Conservation (phyloP, 2,797 vertebrate genomes). For the Epinephelus coioides region DNA sequence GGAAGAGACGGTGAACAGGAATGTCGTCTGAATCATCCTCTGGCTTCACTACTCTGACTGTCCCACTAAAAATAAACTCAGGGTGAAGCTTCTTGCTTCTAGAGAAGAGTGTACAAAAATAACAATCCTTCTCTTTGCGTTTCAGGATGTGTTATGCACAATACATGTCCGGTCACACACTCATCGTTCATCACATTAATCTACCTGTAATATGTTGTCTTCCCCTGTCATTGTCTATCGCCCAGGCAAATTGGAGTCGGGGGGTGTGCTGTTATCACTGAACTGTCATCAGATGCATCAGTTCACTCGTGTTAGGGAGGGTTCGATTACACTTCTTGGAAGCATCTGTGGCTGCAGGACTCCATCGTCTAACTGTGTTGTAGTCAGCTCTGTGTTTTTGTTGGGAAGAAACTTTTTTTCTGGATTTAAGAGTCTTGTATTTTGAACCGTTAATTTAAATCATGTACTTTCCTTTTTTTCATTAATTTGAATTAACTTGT, state of each 20-base stretch:
- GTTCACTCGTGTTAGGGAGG: conserved; percentile 39
- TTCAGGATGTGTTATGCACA: too few species aligned
- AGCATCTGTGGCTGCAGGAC: conserved; percentile 20
- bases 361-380: background rate
- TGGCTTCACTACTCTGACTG: conserved; percentile 3
- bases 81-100: background rate
- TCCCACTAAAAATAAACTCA: conserved; percentile 18
- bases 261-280: conserved; percentile 57
- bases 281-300: conserved; percentile 64
- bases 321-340: conserved; percentile 55
- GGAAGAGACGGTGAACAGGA: conserved; percentile 37
- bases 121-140: background rate
- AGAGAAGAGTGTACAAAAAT: background rate
- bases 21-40: conserved; percentile 32
- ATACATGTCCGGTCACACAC: conserved; percentile 17
- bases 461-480: too few species aligned
- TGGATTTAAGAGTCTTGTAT: too few species aligned
- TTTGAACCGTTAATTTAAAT: too few species aligned
- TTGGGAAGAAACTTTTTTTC: too few species aligned
- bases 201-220: conserved; percentile 49
- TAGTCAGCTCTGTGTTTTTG: background rate
- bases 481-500: too few species aligned
- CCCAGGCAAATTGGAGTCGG: conserved; percentile 15
- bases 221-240: conserved; percentile 64
- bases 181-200: conserved; percentile 58